Conservation (phyloP, 2,888 invertebrate genomes). For the Anodontia alba region DNA sequence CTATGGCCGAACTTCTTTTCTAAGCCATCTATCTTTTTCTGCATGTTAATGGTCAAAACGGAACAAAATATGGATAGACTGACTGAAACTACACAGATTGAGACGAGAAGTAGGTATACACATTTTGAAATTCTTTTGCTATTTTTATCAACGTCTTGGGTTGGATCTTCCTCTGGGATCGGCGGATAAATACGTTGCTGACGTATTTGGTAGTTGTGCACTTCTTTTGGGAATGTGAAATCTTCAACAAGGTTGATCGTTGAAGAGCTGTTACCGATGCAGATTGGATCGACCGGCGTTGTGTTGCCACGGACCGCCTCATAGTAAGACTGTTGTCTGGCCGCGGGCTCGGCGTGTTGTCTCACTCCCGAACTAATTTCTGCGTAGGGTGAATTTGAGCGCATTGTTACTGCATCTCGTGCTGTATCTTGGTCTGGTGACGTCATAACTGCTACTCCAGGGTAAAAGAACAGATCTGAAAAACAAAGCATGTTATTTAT, state of each 20-base stretch:
- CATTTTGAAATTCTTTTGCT: neutral
- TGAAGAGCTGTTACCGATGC: neutral
- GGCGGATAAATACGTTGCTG: neutral
- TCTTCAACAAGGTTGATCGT: neutral
- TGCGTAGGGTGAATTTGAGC: neutral
- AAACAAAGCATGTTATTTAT: too few relatives aligned
- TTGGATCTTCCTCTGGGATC: neutral
- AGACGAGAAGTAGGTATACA: neutral
- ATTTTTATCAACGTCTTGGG: neutral
- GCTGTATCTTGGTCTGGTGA: neutral
- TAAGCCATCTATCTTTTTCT: neutral
- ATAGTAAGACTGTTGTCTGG: neutral
- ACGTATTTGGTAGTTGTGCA: neutral
- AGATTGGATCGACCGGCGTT: neutral
- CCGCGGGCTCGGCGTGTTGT: neutral
- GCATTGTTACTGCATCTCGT: neutral
- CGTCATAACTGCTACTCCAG: neutral
- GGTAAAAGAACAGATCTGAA: conserved; percentile 12
- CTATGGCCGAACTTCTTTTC: conserved; percentile 2
- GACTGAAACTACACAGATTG: neutral
- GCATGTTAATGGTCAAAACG: neutral
- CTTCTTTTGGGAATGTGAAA: neutral
- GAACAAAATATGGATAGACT: neutral
- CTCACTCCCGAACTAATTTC: neutral
- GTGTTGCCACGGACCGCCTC: neutral